phyloP scores from a whole-genome alignment of 1,140 invertebrate genomes.

The Apolygus lucorum region DNA sequence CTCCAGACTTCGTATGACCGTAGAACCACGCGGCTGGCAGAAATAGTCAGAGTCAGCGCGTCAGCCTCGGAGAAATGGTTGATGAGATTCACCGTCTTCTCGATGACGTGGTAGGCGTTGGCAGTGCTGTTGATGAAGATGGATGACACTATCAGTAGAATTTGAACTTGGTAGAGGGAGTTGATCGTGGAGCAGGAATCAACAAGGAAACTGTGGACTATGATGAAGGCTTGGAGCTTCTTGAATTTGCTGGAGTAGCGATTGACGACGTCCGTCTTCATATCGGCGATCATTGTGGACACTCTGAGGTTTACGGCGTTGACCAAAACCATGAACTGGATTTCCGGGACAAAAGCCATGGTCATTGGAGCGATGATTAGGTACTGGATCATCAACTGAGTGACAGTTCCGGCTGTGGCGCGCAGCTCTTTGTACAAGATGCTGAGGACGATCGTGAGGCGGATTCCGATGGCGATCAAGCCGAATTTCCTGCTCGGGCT shows the following conservation, averaged over 20 bases:
- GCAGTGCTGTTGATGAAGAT: slow-evolving; percentile 18
- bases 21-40: slow-evolving; percentile 7
- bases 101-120: slow-evolving; percentile 26
- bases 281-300: not conserved
- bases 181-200: not conserved
- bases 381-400: not conserved
- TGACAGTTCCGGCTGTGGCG: not conserved
- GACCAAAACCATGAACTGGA: not conserved
- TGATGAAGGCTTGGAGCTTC: not conserved
- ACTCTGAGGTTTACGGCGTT: not conserved
- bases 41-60: not conserved
- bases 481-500: not conserved
- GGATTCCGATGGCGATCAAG: not conserved
- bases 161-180: not conserved
- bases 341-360: not conserved
- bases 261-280: not conserved
- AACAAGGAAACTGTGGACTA: not conserved
- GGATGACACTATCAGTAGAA: not conserved
- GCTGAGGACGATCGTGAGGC: not conserved
- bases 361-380: not conserved
- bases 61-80: not conserved
- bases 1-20: slow-evolving; percentile 23
- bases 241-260: not conserved
- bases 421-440: not conserved
- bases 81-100: slow-evolving; percentile 14